Percentiles rank a stretch among this genome's conserved stretches.
Evolutionary conservation across 1,140 invertebrate species (phyloP).

Genomic region (Octopus sinensis): DNA sequence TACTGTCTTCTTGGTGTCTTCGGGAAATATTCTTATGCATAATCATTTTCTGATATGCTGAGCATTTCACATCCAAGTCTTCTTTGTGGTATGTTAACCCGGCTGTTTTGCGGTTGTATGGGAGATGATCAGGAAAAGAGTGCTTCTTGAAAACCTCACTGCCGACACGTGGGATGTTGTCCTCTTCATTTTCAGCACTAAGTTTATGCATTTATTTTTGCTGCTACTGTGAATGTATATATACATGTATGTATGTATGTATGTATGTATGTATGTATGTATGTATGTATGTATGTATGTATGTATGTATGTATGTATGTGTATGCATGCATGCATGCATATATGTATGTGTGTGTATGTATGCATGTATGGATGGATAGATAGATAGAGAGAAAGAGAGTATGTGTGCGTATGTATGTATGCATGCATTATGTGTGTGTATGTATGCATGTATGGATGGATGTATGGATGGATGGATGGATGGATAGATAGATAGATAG

Average conservation of each 20-base stretch:
- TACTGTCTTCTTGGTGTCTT: too few species aligned
- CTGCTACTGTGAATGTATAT: neutral
- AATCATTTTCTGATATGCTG: too few species aligned
- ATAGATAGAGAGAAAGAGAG: neutral
- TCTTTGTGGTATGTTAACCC: too few species aligned
- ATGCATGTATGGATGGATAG: neutral
- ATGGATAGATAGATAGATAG: too few species aligned
- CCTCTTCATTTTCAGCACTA: too few species aligned
- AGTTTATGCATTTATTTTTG: too few species aligned
- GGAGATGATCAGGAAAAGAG: too few species aligned
- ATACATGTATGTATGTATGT: neutral
- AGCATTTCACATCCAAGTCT: too few species aligned
- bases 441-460: neutral
- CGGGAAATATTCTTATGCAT: too few species aligned
- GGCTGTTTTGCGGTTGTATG: too few species aligned
- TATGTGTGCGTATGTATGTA: neutral
- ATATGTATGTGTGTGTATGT: neutral
- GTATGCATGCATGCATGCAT: conserved; percentile 3
- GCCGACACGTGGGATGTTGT: too few species aligned
- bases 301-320: conserved; percentile 7
- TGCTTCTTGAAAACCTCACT: too few species aligned
- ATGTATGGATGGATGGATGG: neutral
- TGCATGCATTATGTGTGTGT: neutral
- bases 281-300: conserved; percentile 14
- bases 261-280: conserved; percentile 12